Base-by-base conservation (phyloP, 2,888 invertebrate species). In the Malthinus seriepunctatus region DNA sequence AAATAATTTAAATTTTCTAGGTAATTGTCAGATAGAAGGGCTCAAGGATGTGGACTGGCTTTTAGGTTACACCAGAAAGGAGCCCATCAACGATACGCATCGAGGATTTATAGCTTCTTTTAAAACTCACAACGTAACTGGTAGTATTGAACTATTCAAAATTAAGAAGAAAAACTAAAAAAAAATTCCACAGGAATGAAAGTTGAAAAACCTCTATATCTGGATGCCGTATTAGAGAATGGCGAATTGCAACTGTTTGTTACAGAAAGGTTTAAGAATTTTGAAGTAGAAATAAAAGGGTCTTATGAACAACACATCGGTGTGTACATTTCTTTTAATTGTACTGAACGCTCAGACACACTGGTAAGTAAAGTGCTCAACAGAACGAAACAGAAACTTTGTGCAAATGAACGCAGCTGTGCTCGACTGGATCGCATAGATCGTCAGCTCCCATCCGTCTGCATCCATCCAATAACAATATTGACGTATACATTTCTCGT, bases 11-110 rank as follows among this genome's bases (percentile, higher is more conserved):
- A 9, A 6, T 9, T 47, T n/a, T 51, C 9, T 32, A 53, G 53
- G 6, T 34, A 14, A 31, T 6, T 53, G 53, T n/a, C 6, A 14
- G 8, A 10, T 53, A 6, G 45, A 35, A 35, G 46, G 37, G 6
- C 7, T 46, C 6, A 11, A 5, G 1, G 7, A 5, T 31, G 7
- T n/a, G 1, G 15, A 6, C 31, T 46, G 46, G 53, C 2, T 46
- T 9, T 31, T n/a, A 4, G 32, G 32, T 9, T n/a, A 32, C 38
- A 9, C 9, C 5, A 8, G 38, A 8, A 10, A 47, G 4, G 15
- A 11, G 1, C 15, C 52, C 6, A 54, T 54, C 14, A 33, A 54
- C 1, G 54, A 54, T 33, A 47, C 54, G 8, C 32, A 48, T 38
- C n/a, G 11, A 8, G 54, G 54, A 3, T 8, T 15, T 15, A 9